Evolutionary conservation across 2,888 invertebrate genomes (phyloP).

Genomic region (Sclerodermus sp.): DNA sequence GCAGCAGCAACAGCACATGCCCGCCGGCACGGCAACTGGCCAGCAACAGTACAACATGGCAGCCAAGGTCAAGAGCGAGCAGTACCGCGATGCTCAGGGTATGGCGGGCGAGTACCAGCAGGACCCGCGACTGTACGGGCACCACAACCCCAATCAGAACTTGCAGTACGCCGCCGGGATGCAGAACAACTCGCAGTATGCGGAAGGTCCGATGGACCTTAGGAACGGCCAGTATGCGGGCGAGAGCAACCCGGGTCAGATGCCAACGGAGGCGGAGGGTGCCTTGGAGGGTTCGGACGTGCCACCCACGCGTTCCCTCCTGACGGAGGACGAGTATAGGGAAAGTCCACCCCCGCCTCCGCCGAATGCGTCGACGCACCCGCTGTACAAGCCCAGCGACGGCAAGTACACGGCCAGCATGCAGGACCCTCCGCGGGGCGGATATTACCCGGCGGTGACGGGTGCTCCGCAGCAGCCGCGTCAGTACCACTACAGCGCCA

Average conservation of each 20-base stretch:
- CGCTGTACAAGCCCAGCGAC: slow-evolving; percentile 61
- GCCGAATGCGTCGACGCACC: slow-evolving; percentile 73
- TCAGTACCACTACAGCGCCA: slow-evolving; percentile 57
- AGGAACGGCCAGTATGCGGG: slow-evolving; percentile 37
- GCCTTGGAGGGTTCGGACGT: slow-evolving; percentile 28
- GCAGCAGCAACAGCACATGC: slow-evolving; percentile 2
- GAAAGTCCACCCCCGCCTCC: slow-evolving; percentile 66
- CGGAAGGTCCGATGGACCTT: slow-evolving; percentile 34
- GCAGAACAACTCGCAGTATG: slow-evolving; percentile 27
- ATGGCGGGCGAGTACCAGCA: slow-evolving; percentile 10
- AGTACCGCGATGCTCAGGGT: slow-evolving; percentile 24
- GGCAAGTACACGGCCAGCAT: slow-evolving; percentile 70
- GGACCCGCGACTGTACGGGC: slow-evolving; percentile 16
- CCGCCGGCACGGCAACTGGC: not conserved
- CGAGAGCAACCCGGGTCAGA: slow-evolving; percentile 27
- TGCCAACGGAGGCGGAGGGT: slow-evolving; percentile 32
- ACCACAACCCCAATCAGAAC: slow-evolving; percentile 32
- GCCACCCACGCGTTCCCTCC: slow-evolving; percentile 51
- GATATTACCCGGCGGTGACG: slow-evolving; percentile 64
- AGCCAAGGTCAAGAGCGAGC: slow-evolving; percentile 37
- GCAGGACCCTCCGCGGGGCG: slow-evolving; percentile 73
- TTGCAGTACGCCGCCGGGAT: slow-evolving; percentile 29
- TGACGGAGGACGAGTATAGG: slow-evolving; percentile 51
- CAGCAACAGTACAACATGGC: slow-evolving; percentile 28
- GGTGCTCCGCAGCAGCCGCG: slow-evolving; percentile 54